Evolutionary conservation across 2,888 invertebrate species (phyloP), one percentile per base, ranked within the genome.

Genomic region (Mellilla xanthometata): DNA sequence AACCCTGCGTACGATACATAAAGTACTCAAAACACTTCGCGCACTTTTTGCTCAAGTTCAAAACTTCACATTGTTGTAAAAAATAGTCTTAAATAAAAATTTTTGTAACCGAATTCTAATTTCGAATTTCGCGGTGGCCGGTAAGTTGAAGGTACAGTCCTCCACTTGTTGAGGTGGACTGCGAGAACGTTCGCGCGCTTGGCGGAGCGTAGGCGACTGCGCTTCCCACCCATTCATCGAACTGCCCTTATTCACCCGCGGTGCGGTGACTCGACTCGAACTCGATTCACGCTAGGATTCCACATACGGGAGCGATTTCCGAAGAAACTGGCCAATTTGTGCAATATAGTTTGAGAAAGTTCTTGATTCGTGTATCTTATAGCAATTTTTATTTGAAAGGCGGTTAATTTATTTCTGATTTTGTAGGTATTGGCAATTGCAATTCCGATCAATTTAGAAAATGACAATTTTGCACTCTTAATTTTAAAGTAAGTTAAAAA

Each of bases 151-250:
- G 26, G 24, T 8, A 8, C 6, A 45, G 38, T 29, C 52, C 59
- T 62, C 72, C 77, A 86, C 83, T 86, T 85, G 84, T 86, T 83
- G 84, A 80, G 68, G 72, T 50, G 52, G 61, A 58, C 67, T 63
- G 49, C 65, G 58, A 56, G 60, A 74, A 83, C 85, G 85, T 84
- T 83, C 86, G 84, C 86, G 85, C 87, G 85, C 78, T 73, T 81
- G 80, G 60, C 81, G 78, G 76, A 81, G 80, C 83, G 76, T 77
- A 72, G 76, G 68, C 86, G 82, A 87, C 88, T 88, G 88, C 84
- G 86, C 85, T 81, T 73, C 73, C 75, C 76, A 68, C 75, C 76
- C 85, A 84, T 85, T 81, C 81, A 80, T 81, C 76, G 76, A 72
- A 68, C 75, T 65, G 66, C 60, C 59, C 58, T 48, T 60, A 54